Evolutionary conservation across 1,140 invertebrate species (phyloP).

Genomic region (Cherax destructor): DNA sequence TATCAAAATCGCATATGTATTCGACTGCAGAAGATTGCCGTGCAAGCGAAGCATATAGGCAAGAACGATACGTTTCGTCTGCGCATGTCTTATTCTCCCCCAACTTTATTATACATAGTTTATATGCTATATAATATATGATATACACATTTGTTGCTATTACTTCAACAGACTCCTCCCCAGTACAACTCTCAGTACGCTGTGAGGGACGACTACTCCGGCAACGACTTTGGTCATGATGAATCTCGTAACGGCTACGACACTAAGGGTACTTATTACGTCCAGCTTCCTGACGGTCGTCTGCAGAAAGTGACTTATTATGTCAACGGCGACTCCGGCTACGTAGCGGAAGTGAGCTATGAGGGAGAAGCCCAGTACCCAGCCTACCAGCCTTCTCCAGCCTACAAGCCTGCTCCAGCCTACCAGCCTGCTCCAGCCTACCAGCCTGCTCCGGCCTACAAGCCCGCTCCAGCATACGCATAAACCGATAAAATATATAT

Average conservation of each 20-base stretch:
- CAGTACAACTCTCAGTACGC: conserved; percentile 3
- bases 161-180: background rate
- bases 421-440: background rate
- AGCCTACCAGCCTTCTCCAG: background rate
- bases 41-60: too few species aligned
- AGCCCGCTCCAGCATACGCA: background rate
- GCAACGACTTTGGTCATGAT: background rate
- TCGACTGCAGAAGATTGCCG: too few species aligned
- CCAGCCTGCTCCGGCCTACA: background rate
- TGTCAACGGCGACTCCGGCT: background rate
- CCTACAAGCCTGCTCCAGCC: background rate
- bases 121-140: too few species aligned
- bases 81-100: too few species aligned
- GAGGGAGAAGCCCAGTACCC: background rate
- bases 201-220: background rate
- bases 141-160: too few species aligned
- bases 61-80: too few species aligned
- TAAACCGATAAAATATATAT: too few species aligned
- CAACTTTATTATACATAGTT: too few species aligned
- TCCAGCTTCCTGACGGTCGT: background rate
- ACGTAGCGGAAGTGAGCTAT: background rate
- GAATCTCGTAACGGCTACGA: background rate
- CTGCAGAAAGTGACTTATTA: background rate
- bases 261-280: background rate
- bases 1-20: too few species aligned